Conservation (phyloP, 2,888 invertebrate species). For the Balanococcus diminutus region DNA sequence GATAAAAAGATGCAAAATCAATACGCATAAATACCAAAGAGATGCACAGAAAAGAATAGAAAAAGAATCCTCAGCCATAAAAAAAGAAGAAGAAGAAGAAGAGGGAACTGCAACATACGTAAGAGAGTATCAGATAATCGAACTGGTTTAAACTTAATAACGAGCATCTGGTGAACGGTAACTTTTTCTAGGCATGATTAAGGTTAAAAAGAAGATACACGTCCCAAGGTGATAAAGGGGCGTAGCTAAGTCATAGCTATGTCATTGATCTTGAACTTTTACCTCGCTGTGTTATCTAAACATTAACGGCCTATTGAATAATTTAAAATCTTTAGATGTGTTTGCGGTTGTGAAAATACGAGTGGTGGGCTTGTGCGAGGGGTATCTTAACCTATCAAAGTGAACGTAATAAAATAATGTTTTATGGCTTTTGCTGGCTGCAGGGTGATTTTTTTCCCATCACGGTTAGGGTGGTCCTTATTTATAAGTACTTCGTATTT, state of each 20-base stretch:
- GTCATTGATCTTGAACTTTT: constrained; percentile 28
- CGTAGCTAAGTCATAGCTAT: background rate
- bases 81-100: background rate
- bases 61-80: background rate
- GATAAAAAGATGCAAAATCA: background rate
- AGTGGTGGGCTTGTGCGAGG: background rate
- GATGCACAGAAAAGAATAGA: too few species aligned
- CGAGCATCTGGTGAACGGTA: constrained; percentile 30
- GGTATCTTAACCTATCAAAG: background rate
- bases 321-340: background rate
- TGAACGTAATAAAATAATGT: background rate
- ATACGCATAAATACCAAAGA: too few species aligned
- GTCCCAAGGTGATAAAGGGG: background rate
- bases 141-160: constrained; percentile 31
- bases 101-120: background rate
- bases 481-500: too few species aligned
- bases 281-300: constrained; percentile 1
- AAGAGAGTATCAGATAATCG: background rate
- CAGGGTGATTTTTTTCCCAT: too few species aligned
- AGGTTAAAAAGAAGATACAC: constrained; percentile 23
- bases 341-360: background rate
- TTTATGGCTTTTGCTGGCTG: background rate
- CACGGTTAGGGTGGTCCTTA: too few species aligned
- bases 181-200: constrained; percentile 13
- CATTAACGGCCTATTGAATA: constrained; percentile 18